These are phyloP conservation scores for Telmatherina bonti DNA, from an alignment of 2,797 vertebrate genomes.

Conservation along the genomic window DNA sequence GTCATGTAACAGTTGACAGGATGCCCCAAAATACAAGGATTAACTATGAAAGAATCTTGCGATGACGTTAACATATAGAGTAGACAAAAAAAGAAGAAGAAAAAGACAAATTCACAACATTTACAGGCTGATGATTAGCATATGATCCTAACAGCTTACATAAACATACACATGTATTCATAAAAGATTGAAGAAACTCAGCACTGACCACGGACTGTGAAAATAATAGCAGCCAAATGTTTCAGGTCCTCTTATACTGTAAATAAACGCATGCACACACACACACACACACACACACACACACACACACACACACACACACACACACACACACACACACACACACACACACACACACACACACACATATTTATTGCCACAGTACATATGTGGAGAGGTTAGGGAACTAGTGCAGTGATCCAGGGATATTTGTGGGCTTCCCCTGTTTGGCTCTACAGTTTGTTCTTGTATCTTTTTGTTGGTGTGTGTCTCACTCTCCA, in stretches of 20 bases:
- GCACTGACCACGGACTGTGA: conserved; percentile 65
- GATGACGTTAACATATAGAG: not conserved
- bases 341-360: conserved; percentile 52
- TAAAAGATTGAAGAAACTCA: conserved; percentile 57
- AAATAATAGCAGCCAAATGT: conserved; percentile 83
- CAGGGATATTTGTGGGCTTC: conserved; percentile 32
- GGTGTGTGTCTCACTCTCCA: not conserved
- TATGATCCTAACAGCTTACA: conserved; percentile 40
- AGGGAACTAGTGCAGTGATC: conserved; percentile 15
- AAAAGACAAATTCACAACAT: not conserved
- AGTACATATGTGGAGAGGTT: conserved; percentile 38
- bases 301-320: conserved; percentile 60
- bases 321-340: conserved; percentile 55
- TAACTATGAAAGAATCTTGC: not conserved
- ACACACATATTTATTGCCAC: conserved; percentile 45
- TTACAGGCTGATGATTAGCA: conserved; percentile 8
- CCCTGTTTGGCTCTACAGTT: conserved; percentile 11
- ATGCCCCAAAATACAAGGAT: not conserved
- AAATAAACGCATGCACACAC: conserved; percentile 60
- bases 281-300: conserved; percentile 52
- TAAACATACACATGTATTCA: conserved; percentile 52
- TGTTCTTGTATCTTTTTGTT: conserved; percentile 11
- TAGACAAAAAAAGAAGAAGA: not conserved
- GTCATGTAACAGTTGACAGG: not conserved
- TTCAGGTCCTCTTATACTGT: conserved; percentile 71